Evolutionary conservation across 2,888 invertebrate species (phyloP), one percentile per base, ranked within the genome.

Genomic region (Bhutanitis thaidina): DNA sequence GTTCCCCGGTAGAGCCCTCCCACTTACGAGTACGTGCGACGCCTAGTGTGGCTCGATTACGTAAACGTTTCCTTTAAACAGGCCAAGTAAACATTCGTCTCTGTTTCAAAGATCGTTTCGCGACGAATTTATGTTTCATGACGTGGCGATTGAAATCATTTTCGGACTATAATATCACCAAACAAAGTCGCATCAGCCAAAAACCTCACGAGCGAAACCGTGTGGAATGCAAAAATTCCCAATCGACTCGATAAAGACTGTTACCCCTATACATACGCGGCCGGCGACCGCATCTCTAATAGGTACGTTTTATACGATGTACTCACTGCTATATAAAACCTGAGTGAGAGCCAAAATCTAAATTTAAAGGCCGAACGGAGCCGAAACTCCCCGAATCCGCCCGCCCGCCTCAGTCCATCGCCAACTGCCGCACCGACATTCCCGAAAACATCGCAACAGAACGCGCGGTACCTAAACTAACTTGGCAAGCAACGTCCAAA

Each of bases 291-390:
- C 84, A 87, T 88, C 87, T 85, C 80, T 79, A 76, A 85, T 83
- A 85, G 81, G 84, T 76, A 86, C 80, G 85, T 76, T 87, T 88
- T 88, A 89, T 87, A 88, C 79, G 82, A 87, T 87, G 87, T 87
- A 88, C 87, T 88, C 88, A 88, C 86, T 82, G 79, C 88, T 89
- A 89, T 87, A 88, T 88, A 86, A 88, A 88, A 87, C 89, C 87
- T 89, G 91, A 91, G 90, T 87, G 85, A 88, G 87, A 90, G 91
- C 91, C 91, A 91, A 91, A 87, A 89, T 91, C 91, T 91, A 91
- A 91, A 89, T 90, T 88, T 91, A 91, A 90, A 80, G 80, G 71
- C 77, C 85, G 83, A 89, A 78, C 70, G 76, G 71, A 76, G 64
- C 84, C 88, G 87, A 86, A 68, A 67, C 71, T 71, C 60, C 56